Base-by-base conservation (phyloP, 2,888 invertebrate species). In the Sesia apiformis region DNA sequence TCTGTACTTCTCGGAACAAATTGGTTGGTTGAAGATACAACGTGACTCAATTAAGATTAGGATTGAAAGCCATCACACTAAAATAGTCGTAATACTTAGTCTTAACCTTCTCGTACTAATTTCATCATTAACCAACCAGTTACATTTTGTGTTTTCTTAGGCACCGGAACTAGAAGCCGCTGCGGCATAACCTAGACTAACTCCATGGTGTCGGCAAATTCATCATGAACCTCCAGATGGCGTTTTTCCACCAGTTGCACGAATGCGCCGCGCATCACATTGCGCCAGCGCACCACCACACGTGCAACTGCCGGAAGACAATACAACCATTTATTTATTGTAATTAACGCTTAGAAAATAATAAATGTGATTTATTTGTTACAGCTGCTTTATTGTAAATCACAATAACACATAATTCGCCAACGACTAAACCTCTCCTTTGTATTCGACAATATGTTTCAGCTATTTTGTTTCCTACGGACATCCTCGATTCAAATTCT, bases 241-340 rank as follows among this genome's bases (percentile, higher is more conserved):
- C 52, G 43, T 49, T 88, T 88, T 89, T 89, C 88, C 88, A 89
- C 60, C 88, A 87, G 88, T 84, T 87, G 84, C 85, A 84, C 78
- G 68, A 67, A 42, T 52, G 55, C 51, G 53, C 54, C 63, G 59
- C 65, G 65, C 71, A 4, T 54, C 52, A 66, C 63, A 59, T 60
- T 59, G 59, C 61, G 60, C 60, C 40, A 23, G 46, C 49, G 53
- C 58, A 43, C 40, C 40, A 46, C 61, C 65, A 52, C 66, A 64
- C 63, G 79, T 85, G 83, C 78, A 87, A 85, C 85, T 88, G 88
- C 85, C 88, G 88, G 88, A 89, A 89, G 88, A 88, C 76, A 59
- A 57, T 59, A 43, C 76, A 77, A 76, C 8, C 23, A 46, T 5
- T 46, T 8, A 46, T 4, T 46, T n/a, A 46, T 46, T 46, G 46